Percentiles rank a stretch among this genome's conserved stretches.
Conservation (phyloP, 2,797 vertebrate species). For the Oophaga sylvatica region DNA sequence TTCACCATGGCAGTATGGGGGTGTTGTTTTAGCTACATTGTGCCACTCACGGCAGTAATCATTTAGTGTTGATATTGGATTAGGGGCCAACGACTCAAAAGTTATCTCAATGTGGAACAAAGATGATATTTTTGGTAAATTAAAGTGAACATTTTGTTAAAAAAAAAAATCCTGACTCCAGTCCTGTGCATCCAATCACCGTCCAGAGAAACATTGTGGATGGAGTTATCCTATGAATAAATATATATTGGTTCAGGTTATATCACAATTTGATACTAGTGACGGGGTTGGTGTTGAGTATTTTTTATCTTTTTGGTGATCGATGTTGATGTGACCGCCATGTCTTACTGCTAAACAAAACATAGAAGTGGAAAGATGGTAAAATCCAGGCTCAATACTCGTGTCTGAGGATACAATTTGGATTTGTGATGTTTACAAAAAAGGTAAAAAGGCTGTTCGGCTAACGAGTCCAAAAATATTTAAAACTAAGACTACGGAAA, state of each 20-base stretch:
- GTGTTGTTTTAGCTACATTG: not conserved
- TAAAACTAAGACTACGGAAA: not conserved
- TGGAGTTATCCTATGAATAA: not conserved
- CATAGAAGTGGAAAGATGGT: not conserved
- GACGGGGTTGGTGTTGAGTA: not conserved
- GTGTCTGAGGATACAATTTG: not conserved
- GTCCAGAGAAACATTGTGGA: not conserved
- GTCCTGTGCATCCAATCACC: not conserved
- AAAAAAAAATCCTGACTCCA: not conserved
- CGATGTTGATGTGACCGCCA: not conserved
- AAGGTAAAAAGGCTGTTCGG: not conserved
- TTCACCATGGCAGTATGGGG: not conserved
- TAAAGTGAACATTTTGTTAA: not conserved
- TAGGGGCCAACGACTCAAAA: conserved; percentile 5
- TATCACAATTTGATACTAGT: not conserved
- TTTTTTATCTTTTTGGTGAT: not conserved
- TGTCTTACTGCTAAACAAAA: not conserved
- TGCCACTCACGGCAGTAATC: not conserved
- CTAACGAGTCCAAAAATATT: conserved; percentile 2
- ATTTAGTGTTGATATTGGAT: not conserved
- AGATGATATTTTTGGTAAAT: conserved; percentile 3
- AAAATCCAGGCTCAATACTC: not conserved
- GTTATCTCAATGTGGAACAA: not conserved
- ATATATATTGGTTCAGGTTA: not conserved
- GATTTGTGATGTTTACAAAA: not conserved